Evolutionary conservation across 2,113 vertebrate genomes (phyloP).

Genomic region (Butastur rufipennis): DNA sequence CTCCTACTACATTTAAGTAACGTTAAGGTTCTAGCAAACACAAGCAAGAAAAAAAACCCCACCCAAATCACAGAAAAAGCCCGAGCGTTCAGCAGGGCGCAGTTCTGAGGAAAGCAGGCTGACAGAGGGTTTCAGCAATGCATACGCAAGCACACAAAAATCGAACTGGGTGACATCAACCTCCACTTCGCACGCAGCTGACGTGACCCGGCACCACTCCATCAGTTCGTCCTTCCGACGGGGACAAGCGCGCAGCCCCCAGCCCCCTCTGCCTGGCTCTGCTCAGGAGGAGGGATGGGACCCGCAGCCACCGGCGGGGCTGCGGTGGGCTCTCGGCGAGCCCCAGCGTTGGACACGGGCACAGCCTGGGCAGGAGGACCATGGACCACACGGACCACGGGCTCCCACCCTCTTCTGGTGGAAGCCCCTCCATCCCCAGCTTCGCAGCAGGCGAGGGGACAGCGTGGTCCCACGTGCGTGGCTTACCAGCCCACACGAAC

Average conservation of each 20-base stretch:
- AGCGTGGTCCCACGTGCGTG: rapidly evolving
- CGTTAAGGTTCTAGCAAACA: neutral
- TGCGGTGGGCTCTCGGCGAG: neutral
- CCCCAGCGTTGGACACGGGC: rapidly evolving
- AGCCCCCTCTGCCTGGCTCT: rapidly evolving
- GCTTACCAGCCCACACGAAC: neutral
- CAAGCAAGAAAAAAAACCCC: neutral
- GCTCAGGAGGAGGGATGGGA: rapidly evolving
- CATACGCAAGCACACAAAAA: no score
- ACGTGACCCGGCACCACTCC: rapidly evolving
- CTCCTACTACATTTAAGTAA: neutral
- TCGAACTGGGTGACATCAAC: neutral
- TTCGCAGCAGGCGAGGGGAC: rapidly evolving
- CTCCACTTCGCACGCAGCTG: rapidly evolving
- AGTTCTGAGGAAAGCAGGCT: neutral
- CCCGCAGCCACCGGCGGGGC: neutral
- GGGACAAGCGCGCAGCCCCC: rapidly evolving
- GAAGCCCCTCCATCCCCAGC: no score
- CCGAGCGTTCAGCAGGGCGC: rapidly evolving
- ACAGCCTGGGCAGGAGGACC: no score
- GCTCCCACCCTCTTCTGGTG: no score
- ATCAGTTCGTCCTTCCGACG: rapidly evolving
- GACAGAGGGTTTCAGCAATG: neutral
- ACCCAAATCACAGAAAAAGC: neutral
- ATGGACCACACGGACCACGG: rapidly evolving